phyloP scores from a whole-genome alignment of 2,797 vertebrate genomes.

The Sitta carolinensis region DNA sequence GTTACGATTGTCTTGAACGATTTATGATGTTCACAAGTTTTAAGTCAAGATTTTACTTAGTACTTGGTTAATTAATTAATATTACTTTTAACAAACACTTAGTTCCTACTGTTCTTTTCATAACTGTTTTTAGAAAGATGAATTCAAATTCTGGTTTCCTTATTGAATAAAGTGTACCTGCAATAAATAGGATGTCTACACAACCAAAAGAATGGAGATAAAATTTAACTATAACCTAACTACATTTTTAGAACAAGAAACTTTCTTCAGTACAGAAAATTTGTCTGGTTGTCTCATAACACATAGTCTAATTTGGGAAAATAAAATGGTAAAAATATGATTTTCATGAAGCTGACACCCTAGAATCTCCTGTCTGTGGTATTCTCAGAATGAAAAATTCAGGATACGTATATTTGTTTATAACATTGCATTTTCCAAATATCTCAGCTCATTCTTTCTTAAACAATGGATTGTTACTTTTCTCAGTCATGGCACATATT shows the following conservation, averaged over 20 bases:
- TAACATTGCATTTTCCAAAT: background rate
- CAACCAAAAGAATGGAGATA: background rate
- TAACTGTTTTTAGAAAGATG: background rate
- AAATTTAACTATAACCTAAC: background rate
- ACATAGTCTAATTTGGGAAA: accelerated
- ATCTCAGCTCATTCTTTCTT: background rate
- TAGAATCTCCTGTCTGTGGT: background rate
- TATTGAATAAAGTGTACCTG: background rate
- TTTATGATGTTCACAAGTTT: background rate
- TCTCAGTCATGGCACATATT: background rate
- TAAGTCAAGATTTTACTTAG: background rate
- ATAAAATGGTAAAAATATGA: background rate
- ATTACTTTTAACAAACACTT: background rate
- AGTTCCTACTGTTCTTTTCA: background rate
- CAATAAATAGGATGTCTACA: background rate
- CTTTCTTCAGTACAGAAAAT: background rate
- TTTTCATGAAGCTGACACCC: background rate
- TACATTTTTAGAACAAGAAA: background rate
- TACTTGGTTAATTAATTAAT: background rate
- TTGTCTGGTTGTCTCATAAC: background rate
- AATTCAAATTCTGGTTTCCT: background rate
- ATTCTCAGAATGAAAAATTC: background rate
- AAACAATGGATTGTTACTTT: background rate
- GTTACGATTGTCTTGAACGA: background rate
- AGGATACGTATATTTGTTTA: background rate